phyloP scores from a whole-genome alignment of 2,797 vertebrate genomes.

The Limnodromus scolopaceus region DNA sequence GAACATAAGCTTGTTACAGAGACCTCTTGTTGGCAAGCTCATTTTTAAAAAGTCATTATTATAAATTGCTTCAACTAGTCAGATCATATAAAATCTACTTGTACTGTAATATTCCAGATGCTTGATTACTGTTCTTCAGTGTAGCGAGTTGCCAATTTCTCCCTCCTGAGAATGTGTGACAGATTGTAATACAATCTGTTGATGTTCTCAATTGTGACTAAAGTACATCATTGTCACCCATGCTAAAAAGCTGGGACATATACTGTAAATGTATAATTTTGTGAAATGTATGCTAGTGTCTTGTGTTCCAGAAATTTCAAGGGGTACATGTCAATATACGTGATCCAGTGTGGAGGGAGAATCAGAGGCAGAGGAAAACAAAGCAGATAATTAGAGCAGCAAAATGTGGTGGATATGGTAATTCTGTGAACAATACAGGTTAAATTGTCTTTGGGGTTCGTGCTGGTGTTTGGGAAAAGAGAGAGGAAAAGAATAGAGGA shows the following conservation, averaged over 20 bases:
- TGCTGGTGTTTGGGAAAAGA: neutral
- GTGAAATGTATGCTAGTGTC: conserved; percentile 10
- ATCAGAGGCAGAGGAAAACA: neutral
- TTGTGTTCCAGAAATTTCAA: conserved; percentile 5
- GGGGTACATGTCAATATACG: neutral
- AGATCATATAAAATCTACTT: conserved; percentile 62
- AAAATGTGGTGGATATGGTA: neutral
- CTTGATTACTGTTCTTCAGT: conserved; percentile 73
- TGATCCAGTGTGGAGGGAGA: neutral
- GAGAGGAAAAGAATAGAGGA: neutral
- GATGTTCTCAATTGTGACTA: conserved; percentile 59
- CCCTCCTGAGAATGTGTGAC: conserved; percentile 74
- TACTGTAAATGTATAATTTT: conserved; percentile 39
- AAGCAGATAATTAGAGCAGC: neutral
- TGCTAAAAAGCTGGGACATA: conserved; percentile 40
- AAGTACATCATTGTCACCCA: conserved; percentile 56
- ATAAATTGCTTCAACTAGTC: conserved; percentile 70
- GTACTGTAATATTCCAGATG: conserved; percentile 77
- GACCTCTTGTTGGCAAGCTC: conserved; percentile 43
- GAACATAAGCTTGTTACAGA: conserved; percentile 29
- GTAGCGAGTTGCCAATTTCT: conserved; percentile 72
- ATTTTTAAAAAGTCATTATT: conserved; percentile 65
- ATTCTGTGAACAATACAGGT: neutral
- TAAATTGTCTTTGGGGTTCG: neutral
- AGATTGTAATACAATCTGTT: conserved; percentile 82